A percentile compares a stretch with the other conserved stretches of the same genome.
phyloP scores from a whole-genome alignment of 2,888 invertebrate genomes.

The Mechanitis mazaeus region DNA sequence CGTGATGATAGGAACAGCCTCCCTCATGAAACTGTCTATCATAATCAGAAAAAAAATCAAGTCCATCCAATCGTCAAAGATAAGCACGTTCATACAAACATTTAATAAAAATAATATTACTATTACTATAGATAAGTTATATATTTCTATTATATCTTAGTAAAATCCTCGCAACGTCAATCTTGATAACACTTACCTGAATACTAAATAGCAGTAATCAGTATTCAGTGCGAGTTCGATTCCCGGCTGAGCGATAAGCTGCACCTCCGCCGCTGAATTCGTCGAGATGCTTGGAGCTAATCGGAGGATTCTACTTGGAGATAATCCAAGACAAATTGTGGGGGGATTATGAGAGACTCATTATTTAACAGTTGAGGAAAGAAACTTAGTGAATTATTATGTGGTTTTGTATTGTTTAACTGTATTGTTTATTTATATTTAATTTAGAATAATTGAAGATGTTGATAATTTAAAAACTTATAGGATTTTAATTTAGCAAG shows the following conservation, averaged over 20 bases:
- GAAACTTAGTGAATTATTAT: conserved; percentile 14
- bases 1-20: too few species aligned
- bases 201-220: conserved; percentile 67
- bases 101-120: too few species aligned
- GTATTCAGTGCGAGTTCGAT: conserved; percentile 64
- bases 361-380: conserved; percentile 61
- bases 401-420: conserved; percentile 23
- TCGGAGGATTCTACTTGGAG: conserved; percentile 71
- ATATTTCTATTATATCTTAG: too few species aligned
- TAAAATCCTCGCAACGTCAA: conserved; percentile 39
- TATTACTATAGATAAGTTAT: too few species aligned
- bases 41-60: too few species aligned
- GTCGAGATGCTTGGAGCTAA: conserved; percentile 73
- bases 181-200: conserved; percentile 65
- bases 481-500: too few species aligned
- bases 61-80: too few species aligned
- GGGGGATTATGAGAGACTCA: conserved; percentile 63
- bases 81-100: too few species aligned
- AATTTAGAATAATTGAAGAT: too few species aligned
- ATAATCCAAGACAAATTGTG: conserved; percentile 73
- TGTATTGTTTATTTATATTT: too few species aligned
- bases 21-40: too few species aligned
- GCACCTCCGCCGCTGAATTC: conserved; percentile 41
- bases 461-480: too few species aligned
- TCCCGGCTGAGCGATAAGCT: conserved; percentile 54